Conservation (phyloP, 2,888 invertebrate genomes). For the Stenodema calcarata region DNA sequence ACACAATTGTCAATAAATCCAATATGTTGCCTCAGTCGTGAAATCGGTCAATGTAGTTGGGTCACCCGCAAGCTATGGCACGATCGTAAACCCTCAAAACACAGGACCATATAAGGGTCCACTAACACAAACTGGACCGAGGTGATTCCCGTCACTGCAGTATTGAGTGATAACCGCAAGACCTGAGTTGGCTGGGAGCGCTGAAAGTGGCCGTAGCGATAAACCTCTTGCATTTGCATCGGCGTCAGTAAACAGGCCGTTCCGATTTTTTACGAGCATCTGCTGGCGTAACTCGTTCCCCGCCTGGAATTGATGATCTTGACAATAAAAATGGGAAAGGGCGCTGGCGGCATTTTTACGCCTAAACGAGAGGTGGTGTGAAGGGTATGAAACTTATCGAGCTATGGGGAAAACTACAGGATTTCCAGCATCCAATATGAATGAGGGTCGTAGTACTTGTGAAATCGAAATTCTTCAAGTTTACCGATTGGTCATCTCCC, state of each 20-base stretch:
- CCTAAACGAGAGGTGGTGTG: not conserved
- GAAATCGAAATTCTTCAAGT: no score
- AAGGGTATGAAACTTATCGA: not conserved
- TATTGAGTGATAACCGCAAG: not conserved
- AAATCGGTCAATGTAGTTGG: no score
- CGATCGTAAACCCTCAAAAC: no score
- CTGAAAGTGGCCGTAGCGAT: not conserved
- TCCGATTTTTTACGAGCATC: slow-evolving; percentile 3
- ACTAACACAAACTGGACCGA: not conserved
- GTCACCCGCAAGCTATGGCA: no score
- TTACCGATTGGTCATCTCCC: no score
- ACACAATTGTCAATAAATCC: no score
- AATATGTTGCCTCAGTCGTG: no score
- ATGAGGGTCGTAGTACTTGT: no score
- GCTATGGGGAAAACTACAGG: no score
- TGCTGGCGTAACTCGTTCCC: not conserved
- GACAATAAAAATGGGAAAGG: not conserved
- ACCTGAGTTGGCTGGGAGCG: not conserved
- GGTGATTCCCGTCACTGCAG: not conserved
- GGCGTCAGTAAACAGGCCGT: slow-evolving; percentile 3
- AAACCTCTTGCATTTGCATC: not conserved
- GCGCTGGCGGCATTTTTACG: not conserved
- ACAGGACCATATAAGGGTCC: not conserved
- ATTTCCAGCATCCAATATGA: no score
- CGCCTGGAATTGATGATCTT: not conserved